These are phyloP conservation scores for Phaenicophaeus curvirostris DNA, from an alignment of 2,797 vertebrate genomes.

Conservation along the genomic window DNA sequence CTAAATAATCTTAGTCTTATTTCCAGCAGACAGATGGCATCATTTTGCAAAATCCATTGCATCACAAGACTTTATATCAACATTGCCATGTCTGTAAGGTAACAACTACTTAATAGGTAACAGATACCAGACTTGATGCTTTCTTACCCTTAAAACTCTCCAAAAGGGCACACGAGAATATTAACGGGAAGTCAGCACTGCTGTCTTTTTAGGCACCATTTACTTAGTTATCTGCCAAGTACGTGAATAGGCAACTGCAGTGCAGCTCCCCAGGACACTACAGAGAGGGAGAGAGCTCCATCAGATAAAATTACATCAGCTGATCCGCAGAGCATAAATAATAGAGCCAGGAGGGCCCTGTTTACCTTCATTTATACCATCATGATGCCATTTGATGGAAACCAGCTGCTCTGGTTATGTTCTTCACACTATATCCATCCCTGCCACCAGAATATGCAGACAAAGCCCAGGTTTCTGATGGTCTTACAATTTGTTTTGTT, in stretches of 20 bases:
- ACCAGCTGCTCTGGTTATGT: neutral
- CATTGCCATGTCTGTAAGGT: neutral
- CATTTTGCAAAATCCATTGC: neutral
- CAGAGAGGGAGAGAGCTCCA: neutral
- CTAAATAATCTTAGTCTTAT: neutral
- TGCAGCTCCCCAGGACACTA: neutral
- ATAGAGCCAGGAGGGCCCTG: neutral
- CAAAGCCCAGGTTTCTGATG: neutral
- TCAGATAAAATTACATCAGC: slow-evolving; percentile 41
- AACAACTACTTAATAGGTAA: neutral
- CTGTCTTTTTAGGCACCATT: neutral
- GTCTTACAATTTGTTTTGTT: neutral
- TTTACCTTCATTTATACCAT: neutral
- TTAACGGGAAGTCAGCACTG: neutral
- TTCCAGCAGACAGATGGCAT: neutral
- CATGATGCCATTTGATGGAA: neutral
- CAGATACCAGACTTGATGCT: neutral
- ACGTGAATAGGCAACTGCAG: neutral
- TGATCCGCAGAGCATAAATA: neutral
- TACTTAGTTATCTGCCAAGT: neutral
- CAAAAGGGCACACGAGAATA: neutral
- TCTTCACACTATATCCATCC: neutral
- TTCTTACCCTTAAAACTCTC: neutral
- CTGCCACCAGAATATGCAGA: neutral
- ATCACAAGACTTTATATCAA: neutral